phyloP scores from a whole-genome alignment of 2,113 vertebrate species.

The Micronycteris hirsuta region DNA sequence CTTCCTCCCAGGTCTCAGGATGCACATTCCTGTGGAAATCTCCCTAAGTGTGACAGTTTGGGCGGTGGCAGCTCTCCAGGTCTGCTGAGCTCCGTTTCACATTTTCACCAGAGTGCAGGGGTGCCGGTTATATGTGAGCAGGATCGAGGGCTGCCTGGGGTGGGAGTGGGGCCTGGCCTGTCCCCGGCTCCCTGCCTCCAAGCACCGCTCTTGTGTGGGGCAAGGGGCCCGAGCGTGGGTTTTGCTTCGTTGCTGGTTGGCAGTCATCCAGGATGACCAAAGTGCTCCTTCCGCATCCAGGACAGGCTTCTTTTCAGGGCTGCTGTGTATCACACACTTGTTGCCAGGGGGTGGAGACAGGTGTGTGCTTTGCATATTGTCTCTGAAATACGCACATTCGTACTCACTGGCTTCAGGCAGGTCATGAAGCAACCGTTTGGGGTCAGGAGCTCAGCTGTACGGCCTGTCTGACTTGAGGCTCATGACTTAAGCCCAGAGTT shows the following conservation, averaged over 20 bases:
- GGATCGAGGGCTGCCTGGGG: not conserved
- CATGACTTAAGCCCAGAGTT: too few relatives aligned
- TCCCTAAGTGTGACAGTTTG: not conserved
- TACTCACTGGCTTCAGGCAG: not conserved
- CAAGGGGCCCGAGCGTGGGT: fast-evolving
- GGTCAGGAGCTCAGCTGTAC: not conserved
- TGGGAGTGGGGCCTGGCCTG: not conserved
- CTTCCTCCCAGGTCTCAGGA: not conserved
- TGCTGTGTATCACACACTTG: not conserved
- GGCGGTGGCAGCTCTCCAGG: not conserved
- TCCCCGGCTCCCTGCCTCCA: not conserved
- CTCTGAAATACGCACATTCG: conserved; percentile 17
- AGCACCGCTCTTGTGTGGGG: not conserved
- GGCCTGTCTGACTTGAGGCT: not conserved
- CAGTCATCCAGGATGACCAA: not conserved
- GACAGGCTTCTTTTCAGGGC: not conserved
- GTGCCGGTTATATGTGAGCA: not conserved
- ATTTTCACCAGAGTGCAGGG: not conserved
- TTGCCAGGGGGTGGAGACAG: not conserved
- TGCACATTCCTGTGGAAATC: not conserved
- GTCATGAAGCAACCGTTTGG: not conserved
- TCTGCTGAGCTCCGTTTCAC: too few relatives aligned
- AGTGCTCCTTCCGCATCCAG: not conserved
- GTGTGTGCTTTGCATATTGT: not conserved
- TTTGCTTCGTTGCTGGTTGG: not conserved